Base-by-base conservation (phyloP, 53 echinoderm and acorn worm species). In the Crossaster papposus region DNA sequence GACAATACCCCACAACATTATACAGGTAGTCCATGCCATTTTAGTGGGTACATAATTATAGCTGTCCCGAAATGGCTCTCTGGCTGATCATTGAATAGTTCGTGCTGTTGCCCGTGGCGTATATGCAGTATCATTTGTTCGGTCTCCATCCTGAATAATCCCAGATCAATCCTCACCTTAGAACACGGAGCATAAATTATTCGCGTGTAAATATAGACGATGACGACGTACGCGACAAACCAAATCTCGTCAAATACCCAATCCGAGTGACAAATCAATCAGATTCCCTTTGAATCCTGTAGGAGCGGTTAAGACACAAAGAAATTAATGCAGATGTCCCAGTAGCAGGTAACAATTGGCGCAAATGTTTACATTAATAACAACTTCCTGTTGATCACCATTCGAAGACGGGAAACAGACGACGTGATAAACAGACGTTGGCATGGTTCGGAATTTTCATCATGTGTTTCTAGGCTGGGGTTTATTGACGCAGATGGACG, bases 401-500 rank as follows among this genome's bases (percentile, higher is more conserved):
- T 62, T 62, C 22, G 24, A 68, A 24, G 68, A 23, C n/a, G 28
- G 68, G 28, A 26, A 68, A n/a, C 68, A n/a, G 10, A 28, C n/a
- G 28, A 20, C 20, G 28, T 11, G 28, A 26, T 68, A n/a, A 26
- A 28, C 28, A n/a, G 28, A 58, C 58, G 12, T 11, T 9, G 17
- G 17, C 17, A 14, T 58, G 68, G 68, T 6, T 28, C 28, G 68
- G 68, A n/a, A 68, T 68, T 14, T 68, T 68, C 5, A 68, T 68
- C 20, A 68, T 68, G 68, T 68, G 17, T 68, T n/a, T n/a, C 24
- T 68, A 23, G 24, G 28, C 68, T 28, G 68, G n/a, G 68, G 5
- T 68, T 26, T 68, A 68, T 68, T 68, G 4, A 68, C 28, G 68
- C 68, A 68, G 68, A 68, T 68, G 68, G 68, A 62, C 44, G 28